phyloP scores from a whole-genome alignment of 1,140 invertebrate species.

The Plutomurus gul region DNA sequence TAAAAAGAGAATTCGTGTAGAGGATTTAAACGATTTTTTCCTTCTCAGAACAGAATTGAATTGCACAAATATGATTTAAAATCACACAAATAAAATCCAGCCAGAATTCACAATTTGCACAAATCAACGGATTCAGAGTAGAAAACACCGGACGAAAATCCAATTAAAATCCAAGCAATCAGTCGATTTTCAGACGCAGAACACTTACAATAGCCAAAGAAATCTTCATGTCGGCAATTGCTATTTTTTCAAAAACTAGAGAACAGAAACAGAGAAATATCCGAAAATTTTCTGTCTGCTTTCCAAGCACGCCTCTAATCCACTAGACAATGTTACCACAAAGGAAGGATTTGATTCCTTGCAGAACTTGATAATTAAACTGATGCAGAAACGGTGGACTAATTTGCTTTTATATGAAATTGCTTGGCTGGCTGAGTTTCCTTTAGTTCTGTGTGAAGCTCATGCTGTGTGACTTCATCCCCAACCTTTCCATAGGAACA shows the following conservation, averaged over 20 bases:
- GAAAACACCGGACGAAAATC: not conserved
- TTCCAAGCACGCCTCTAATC: too few species aligned
- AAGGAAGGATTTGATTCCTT: not conserved
- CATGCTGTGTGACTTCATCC: not conserved
- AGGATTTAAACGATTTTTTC: too few species aligned
- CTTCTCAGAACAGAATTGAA: too few species aligned
- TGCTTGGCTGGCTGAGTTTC: constrained; percentile 22
- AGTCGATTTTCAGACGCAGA: too few species aligned
- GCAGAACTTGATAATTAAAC: constrained; percentile 23
- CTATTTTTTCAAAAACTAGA: too few species aligned
- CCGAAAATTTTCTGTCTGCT: not conserved
- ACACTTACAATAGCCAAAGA: constrained; percentile 26
- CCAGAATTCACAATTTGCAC: constrained; percentile 12
- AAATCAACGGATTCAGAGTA: not conserved
- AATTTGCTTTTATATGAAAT: constrained; percentile 34
- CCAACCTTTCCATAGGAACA: too few species aligned
- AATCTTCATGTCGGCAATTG: constrained; percentile 10
- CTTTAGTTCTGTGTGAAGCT: not conserved
- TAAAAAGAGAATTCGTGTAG: too few species aligned
- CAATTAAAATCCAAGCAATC: not conserved
- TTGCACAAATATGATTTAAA: not conserved
- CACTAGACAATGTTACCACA: too few species aligned
- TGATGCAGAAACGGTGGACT: constrained; percentile 22
- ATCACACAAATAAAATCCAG: not conserved
- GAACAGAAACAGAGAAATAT: not conserved